A percentile compares a stretch with the other conserved stretches of the same genome.
Evolutionary conservation across 2,113 vertebrate species (phyloP).

Genomic region (Thalassoma bifasciatum): DNA sequence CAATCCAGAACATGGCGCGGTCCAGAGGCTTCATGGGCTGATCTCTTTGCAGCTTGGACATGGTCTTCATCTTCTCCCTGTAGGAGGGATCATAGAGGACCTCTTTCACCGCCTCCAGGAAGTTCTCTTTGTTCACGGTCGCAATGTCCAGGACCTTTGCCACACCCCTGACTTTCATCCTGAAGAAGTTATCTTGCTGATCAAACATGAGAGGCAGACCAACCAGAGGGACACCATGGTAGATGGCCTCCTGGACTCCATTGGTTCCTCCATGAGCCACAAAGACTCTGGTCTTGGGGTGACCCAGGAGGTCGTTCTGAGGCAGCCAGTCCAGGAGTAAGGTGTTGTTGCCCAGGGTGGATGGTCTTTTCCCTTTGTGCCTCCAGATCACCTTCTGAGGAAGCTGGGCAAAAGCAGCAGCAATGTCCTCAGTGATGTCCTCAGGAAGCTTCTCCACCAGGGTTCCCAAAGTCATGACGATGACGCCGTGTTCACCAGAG

Average conservation of each 20-base stretch:
- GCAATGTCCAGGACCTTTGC: slow-evolving; percentile 69
- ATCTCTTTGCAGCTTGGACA: slow-evolving; percentile 70
- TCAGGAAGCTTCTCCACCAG: slow-evolving; percentile 66
- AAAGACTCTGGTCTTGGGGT: slow-evolving; percentile 68
- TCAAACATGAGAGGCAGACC: slow-evolving; percentile 75
- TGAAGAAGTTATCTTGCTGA: slow-evolving; percentile 69
- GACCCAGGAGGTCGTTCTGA: slow-evolving; percentile 74
- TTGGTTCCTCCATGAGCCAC: slow-evolving; percentile 78
- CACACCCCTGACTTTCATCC: slow-evolving; percentile 65
- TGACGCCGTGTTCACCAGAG: slow-evolving; percentile 70
- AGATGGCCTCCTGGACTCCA: slow-evolving; percentile 72
- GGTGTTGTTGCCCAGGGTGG: slow-evolving; percentile 69
- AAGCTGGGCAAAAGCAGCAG: slow-evolving; percentile 67
- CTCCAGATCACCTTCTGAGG: slow-evolving; percentile 75
- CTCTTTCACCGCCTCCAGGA: slow-evolving; percentile 64
- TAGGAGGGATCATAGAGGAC: slow-evolving; percentile 66
- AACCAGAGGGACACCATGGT: slow-evolving; percentile 68
- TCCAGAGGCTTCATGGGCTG: slow-evolving; percentile 72
- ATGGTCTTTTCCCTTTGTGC: slow-evolving; percentile 65
- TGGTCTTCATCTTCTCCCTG: slow-evolving; percentile 65
- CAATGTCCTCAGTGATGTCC: slow-evolving; percentile 63
- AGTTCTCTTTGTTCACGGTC: slow-evolving; percentile 61
- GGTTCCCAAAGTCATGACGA: slow-evolving; percentile 72
- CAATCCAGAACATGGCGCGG: slow-evolving; percentile 75
- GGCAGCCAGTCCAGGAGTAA: slow-evolving; percentile 68